Base-by-base conservation (phyloP, 2,113 vertebrate species). In the Orthonyx spaldingii region DNA sequence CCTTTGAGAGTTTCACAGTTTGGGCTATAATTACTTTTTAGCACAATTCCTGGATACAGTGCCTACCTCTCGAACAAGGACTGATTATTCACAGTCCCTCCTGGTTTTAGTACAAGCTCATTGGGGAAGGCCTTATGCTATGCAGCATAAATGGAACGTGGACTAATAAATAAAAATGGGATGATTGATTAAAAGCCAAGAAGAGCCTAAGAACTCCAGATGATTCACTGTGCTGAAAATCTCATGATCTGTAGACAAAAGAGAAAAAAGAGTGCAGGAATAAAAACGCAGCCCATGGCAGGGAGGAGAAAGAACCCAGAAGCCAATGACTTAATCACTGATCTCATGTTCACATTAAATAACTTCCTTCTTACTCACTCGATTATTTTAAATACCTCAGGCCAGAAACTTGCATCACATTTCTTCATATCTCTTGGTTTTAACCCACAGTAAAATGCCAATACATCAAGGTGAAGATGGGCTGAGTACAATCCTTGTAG, bases 161-260 rank as follows among this genome's bases (percentile, higher is more conserved):
- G 46, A 61, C 78, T 94, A 90, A 92, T 76, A 90, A 87, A 85
- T 85, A 93, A 61, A 93, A 95, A 93, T 83, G n/a, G n/a, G 11
- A 65, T 92, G 88, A 93, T 59, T 88, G 88, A 96, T 94, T 93
- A 94, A 87, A 88, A 95, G 50, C 88, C 52, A 92, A 47, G 44
- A 79, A 88, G 42, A 84, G 35, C 28, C 55, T 46, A 69, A 90
- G 64, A 52, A 82, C 35, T 91, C 33, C 49, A 93, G 72, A 78
- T 89, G 65, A 93, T 79, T 94, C 81, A 89, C 47, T 84, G 65
- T 71, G 47, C 76, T 92, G 69, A 41, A 52, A 89, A 64, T 78
- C 68, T 80, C 52, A 46, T 35, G 56, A 33, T 80, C 68, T 87
- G 30, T 17, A 79, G 84, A 82, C 41, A 93, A 76, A 63, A 75